Percentiles rank a stretch among this genome's conserved stretches.
Conservation (phyloP, 2,888 invertebrate species). For the Leucoma salicis region DNA sequence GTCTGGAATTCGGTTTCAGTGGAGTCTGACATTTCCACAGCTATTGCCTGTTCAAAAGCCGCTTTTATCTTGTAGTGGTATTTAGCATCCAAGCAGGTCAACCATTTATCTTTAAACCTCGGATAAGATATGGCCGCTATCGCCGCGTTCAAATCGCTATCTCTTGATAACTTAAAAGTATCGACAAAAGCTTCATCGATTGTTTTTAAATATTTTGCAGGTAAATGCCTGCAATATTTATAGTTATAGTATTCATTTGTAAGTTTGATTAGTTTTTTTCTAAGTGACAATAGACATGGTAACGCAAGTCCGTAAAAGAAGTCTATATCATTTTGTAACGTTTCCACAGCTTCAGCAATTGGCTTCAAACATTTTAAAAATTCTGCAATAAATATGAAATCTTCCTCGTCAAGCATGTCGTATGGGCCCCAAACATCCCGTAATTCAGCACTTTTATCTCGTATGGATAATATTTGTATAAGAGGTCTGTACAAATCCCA, state of each 20-base stretch:
- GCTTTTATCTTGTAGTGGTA: not conserved
- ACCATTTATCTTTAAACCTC: not conserved
- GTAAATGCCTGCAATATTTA: not conserved
- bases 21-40: not conserved
- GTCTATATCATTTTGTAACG: not conserved
- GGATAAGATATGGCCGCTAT: slow-evolving; percentile 1
- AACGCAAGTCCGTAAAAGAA: not conserved
- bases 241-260: not conserved
- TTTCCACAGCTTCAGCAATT: not conserved
- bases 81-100: not conserved
- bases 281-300: not conserved
- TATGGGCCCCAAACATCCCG: not conserved
- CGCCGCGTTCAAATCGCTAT: not conserved
- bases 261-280: not conserved
- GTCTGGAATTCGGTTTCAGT: not conserved
- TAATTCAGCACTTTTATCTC: not conserved
- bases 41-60: not conserved
- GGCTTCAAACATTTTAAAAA: not conserved
- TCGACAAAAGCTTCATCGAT: not conserved
- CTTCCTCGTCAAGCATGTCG: not conserved
- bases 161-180: not conserved
- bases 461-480: not conserved
- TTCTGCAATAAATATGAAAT: not conserved
- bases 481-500: not conserved
- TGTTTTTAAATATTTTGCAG: not conserved